Percentiles rank a stretch among this genome's conserved stretches.
Evolutionary conservation across 2,888 invertebrate species (phyloP).

Genomic region (Schizaphis graminum): DNA sequence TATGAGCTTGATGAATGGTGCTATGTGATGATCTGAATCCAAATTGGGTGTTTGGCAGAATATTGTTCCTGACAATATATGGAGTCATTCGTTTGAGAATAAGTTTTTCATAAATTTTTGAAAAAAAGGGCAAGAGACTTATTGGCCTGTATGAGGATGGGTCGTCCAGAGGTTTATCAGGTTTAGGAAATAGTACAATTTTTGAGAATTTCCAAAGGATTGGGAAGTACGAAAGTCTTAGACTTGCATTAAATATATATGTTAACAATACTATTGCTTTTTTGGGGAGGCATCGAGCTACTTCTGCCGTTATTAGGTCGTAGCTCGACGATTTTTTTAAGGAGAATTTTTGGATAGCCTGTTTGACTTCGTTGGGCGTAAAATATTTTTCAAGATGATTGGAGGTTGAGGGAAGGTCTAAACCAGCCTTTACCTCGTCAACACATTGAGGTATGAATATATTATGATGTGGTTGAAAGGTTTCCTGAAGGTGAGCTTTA

Average conservation of each 20-base stretch:
- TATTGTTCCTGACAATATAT: not conserved
- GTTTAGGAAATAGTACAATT: not conserved
- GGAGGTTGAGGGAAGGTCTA: not conserved
- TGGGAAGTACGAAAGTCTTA: not conserved
- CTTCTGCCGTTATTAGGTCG: not conserved
- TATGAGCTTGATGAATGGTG: not conserved
- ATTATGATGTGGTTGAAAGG: not conserved
- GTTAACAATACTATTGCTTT: slow-evolving; percentile 14
- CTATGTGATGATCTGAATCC: not conserved
- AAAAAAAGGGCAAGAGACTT: not conserved
- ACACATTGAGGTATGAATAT: not conserved
- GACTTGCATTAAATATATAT: slow-evolving; percentile 6
- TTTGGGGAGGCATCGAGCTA: not conserved
- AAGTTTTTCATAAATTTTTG: not conserved
- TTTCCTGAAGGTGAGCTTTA: not conserved
- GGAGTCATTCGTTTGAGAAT: slow-evolving; percentile 3
- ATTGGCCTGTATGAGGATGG: not conserved
- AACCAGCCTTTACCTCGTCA: not conserved
- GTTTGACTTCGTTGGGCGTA: too few relatives aligned
- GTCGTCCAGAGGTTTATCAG: too few relatives aligned
- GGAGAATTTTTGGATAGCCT: too few relatives aligned
- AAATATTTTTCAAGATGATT: not conserved
- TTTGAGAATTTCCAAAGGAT: slow-evolving; percentile 27
- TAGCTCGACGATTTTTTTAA: not conserved
- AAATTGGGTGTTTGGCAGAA: not conserved